Evolutionary conservation across 1,140 invertebrate species (phyloP).

Genomic region (Telenomus remus): DNA sequence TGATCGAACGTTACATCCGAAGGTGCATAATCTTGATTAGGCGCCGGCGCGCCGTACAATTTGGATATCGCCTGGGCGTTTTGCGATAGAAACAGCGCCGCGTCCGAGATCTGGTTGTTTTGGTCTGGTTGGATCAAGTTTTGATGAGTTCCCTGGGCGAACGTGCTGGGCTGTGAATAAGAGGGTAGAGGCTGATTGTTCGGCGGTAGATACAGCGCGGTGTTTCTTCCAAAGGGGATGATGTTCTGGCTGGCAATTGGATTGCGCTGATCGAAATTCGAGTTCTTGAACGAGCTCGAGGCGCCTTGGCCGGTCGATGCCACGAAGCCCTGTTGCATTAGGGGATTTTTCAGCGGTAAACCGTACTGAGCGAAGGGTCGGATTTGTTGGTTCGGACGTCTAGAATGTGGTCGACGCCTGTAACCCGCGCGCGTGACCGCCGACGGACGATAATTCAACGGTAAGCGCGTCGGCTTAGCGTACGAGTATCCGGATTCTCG

Average conservation of each 20-base stretch:
- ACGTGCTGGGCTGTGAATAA: conserved; percentile 40
- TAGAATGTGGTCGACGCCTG: conserved; percentile 53
- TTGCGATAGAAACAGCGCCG: conserved; percentile 65
- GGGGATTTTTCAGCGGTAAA: conserved; percentile 56
- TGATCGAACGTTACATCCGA: conserved; percentile 48
- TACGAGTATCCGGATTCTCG: conserved; percentile 66
- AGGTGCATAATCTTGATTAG: conserved; percentile 66
- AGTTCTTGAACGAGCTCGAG: conserved; percentile 60
- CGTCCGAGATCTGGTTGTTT: conserved; percentile 67
- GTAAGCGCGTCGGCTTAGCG: conserved; percentile 44
- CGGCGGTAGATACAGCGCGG: conserved; percentile 71
- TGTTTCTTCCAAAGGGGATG: conserved; percentile 65
- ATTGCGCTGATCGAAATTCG: conserved; percentile 61
- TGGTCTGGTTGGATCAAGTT: conserved; percentile 46
- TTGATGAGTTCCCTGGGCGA: conserved; percentile 45
- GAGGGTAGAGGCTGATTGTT: conserved; percentile 68
- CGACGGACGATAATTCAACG: conserved; percentile 39
- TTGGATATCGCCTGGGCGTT: conserved; percentile 71
- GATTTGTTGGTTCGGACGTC: conserved; percentile 57
- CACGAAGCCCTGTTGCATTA: conserved; percentile 52
- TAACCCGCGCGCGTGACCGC: conserved; percentile 19
- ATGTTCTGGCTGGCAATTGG: conserved; percentile 71
- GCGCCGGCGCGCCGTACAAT: conserved; percentile 65
- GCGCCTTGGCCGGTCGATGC: conserved; percentile 45
- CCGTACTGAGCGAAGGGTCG: conserved; percentile 67